Evolutionary conservation across 1,140 invertebrate species (phyloP).

Genomic region (Wasmannia auropunctata): DNA sequence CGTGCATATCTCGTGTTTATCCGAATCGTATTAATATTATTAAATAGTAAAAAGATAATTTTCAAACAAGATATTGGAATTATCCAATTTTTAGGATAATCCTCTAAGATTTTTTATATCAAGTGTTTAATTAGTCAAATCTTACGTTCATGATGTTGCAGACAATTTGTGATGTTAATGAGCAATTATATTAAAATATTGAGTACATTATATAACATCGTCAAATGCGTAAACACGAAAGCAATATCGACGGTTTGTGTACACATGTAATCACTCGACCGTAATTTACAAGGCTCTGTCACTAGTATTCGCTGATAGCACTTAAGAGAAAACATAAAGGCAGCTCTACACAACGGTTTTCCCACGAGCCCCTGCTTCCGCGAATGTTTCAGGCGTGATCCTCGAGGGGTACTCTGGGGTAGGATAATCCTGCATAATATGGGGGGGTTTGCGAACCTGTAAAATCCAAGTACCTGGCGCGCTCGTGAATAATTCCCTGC

Average conservation of each 20-base stretch:
- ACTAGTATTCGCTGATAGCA: constrained; percentile 15
- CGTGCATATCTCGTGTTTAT: not conserved
- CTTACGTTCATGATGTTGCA: not conserved
- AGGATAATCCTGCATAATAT: constrained; percentile 60
- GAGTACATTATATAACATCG: not conserved
- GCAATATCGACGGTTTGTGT: not conserved
- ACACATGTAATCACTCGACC: constrained; percentile 23
- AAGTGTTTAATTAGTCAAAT: not conserved
- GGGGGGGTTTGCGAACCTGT: constrained; percentile 40
- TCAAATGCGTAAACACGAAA: not conserved
- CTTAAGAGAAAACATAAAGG: constrained; percentile 51
- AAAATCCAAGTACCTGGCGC: constrained; percentile 48
- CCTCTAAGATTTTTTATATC: not conserved
- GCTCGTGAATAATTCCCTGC: constrained; percentile 35
- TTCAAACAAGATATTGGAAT: not conserved
- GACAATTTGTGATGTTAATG: not conserved
- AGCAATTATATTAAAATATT: not conserved
- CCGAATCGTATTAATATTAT: not conserved
- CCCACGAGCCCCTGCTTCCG: constrained; percentile 37
- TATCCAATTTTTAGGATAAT: not conserved
- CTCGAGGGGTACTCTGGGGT: not conserved
- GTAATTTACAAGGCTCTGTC: constrained; percentile 40
- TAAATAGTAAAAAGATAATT: not conserved
- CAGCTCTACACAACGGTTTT: constrained; percentile 15
- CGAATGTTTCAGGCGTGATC: constrained; percentile 52